Percentiles rank a stretch among this genome's conserved stretches.
phyloP scores from a whole-genome alignment of 2,113 vertebrate species.

The Vimba vimba region DNA sequence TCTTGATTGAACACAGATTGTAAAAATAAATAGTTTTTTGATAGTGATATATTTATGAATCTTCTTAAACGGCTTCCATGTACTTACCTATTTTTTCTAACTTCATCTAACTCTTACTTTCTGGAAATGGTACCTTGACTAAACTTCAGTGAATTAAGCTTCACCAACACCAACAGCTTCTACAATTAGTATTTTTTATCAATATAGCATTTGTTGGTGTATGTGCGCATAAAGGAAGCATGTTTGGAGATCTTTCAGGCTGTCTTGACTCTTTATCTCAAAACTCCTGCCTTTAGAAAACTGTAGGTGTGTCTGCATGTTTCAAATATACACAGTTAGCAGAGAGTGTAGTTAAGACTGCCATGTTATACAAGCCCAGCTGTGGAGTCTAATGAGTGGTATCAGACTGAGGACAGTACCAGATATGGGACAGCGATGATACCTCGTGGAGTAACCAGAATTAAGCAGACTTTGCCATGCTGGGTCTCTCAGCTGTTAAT shows the following conservation, averaged over 20 bases:
- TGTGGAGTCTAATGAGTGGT: slow-evolving; percentile 34
- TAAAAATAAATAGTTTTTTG: background rate
- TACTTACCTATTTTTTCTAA: background rate
- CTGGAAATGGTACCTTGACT: background rate
- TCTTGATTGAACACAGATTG: background rate
- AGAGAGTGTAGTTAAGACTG: background rate
- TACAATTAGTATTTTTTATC: background rate
- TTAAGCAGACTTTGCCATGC: slow-evolving; percentile 50
- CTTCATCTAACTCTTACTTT: background rate
- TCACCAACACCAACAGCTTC: background rate
- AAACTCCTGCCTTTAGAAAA: background rate
- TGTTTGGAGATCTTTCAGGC: background rate
- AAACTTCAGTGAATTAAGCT: background rate
- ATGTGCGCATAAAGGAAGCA: background rate
- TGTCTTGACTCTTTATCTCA: background rate
- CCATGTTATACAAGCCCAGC: slow-evolving; percentile 24
- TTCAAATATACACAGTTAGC: background rate
- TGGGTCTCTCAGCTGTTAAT: slow-evolving; percentile 55
- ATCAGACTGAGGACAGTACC: slow-evolving; percentile 32
- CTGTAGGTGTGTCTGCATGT: background rate
- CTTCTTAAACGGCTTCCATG: background rate
- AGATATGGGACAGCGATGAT: slow-evolving; percentile 11
- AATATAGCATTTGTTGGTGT: background rate
- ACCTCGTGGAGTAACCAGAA: slow-evolving; percentile 28
- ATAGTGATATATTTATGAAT: background rate